Percentiles rank a stretch among this genome's conserved stretches.
Conservation (phyloP, 2,113 vertebrate species). For the Larimichthys crocea region DNA sequence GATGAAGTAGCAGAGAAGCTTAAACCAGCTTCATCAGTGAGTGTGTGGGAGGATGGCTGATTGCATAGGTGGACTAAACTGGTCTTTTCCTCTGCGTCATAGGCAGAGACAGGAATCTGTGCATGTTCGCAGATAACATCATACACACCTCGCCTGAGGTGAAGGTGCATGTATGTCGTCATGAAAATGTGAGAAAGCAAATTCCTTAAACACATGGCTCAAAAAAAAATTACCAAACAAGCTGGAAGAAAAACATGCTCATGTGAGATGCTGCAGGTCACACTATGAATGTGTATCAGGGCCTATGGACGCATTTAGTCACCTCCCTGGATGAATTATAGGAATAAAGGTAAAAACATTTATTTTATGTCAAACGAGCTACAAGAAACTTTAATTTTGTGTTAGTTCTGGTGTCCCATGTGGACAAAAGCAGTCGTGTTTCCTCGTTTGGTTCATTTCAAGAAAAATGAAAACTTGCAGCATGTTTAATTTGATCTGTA, state of each 20-base stretch:
- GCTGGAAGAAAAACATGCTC: neutral
- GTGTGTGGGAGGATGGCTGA: neutral
- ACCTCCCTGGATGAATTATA: neutral
- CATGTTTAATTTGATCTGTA: no score
- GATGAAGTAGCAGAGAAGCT: no score
- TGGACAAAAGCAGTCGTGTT: no score
- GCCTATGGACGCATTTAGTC: neutral
- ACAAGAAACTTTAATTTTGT: no score
- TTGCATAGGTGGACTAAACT: neutral
- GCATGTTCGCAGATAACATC: neutral
- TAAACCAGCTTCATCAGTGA: neutral
- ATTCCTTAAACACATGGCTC: constrained; percentile 2
- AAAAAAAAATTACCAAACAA: neutral
- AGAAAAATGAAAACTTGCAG: no score
- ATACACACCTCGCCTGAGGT: neutral
- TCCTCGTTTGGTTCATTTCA: no score
- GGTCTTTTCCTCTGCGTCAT: constrained; percentile 8
- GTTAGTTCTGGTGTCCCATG: no score
- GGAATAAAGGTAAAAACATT: neutral
- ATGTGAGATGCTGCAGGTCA: neutral
- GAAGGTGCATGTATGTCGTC: constrained; percentile 12
- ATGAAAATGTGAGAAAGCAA: neutral
- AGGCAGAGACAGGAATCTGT: constrained; percentile 31
- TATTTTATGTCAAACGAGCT: no score
- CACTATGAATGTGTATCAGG: neutral